Evolutionary conservation across 35 echinoderm and acorn worm genomes (phyloP), one percentile per base, ranked within the genome.

Genomic region (Lytechinus variegatus): DNA sequence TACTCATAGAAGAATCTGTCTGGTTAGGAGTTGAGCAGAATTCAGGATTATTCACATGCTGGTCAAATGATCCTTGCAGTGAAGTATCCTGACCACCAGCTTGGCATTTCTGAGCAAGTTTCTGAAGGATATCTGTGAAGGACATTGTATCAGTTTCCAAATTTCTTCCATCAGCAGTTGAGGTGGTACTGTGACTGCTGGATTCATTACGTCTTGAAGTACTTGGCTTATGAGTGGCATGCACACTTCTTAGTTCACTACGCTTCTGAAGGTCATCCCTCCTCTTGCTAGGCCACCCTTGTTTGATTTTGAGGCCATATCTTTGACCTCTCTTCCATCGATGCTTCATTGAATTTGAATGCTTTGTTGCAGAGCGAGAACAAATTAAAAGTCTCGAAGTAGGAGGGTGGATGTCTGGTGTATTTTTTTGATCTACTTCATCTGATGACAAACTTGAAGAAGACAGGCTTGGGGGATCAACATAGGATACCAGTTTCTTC

Each of bases 81-180:
- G 52, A 10, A 90, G 28, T 16, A 90, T 90, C 88, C 52, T 57
- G 53, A 93, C 54, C 54, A 93, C 53, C 55, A 14, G 12, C 92
- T 93, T 93, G 53, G n/a, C 92, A 93, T 57, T 93, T 54, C 53
- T 93, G 28, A 57, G 92, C 92, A 55, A 93, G 12, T 93, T 93
- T 93, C 92, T 93, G 92, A 33, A 93, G 55, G 53, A 93, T 93
- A 57, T 93, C 92, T n/a, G 92, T 93, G n/a, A 93, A 93, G 9
- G 92, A 93, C 92, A 93, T 93, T 54, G 53, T 93, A 54, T 93
- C 92, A 55, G 92, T 27, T 21, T 90, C 88, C 52, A 44, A 28
- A 33, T 10, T 90, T 52, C 28, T 44, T 21, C 24, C 52, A 9
- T 90, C 10, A 8, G 88, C 52, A 90, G 29, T 10, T 10, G 88